phyloP scores from a whole-genome alignment of 2,113 vertebrate genomes.

The Ciconia maguari region DNA sequence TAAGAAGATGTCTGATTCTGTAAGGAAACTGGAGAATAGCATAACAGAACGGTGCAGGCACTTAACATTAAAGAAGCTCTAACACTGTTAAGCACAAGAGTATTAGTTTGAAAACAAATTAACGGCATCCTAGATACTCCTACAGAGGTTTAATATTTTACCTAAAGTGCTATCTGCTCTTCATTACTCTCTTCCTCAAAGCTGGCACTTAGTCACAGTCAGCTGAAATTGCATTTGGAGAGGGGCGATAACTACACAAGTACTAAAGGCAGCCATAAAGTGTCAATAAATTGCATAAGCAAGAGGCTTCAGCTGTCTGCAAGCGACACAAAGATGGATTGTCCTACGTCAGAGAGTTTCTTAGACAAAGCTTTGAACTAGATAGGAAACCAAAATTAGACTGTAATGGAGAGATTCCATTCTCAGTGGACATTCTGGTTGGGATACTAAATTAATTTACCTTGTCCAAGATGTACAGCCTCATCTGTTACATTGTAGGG shows the following conservation, averaged over 20 bases:
- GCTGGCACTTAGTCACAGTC: slow-evolving; percentile 72
- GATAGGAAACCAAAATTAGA: slow-evolving; percentile 76
- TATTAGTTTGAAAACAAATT: slow-evolving; percentile 67
- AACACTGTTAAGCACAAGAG: slow-evolving; percentile 37
- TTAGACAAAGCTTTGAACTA: slow-evolving; percentile 75
- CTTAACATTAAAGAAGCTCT: slow-evolving; percentile 51
- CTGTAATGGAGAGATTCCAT: slow-evolving; percentile 74
- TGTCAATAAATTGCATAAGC: slow-evolving; percentile 78
- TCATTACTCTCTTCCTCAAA: slow-evolving; percentile 62
- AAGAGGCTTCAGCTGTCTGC: slow-evolving; percentile 70
- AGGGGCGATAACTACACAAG: slow-evolving; percentile 74
- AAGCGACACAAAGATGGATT: slow-evolving; percentile 79
- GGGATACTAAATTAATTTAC: slow-evolving; percentile 77
- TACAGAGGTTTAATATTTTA: slow-evolving; percentile 56
- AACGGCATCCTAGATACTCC: slow-evolving; percentile 50
- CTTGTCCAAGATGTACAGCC: slow-evolving; percentile 60
- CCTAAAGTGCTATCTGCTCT: slow-evolving; percentile 49
- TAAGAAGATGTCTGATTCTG: slow-evolving; percentile 47
- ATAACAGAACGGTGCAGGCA: slow-evolving; percentile 9
- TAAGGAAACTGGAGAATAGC: slow-evolving; percentile 30
- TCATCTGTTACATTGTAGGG: slow-evolving; percentile 71
- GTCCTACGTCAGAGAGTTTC: slow-evolving; percentile 67
- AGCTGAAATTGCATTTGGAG: slow-evolving; percentile 77
- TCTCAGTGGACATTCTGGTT: slow-evolving; percentile 64
- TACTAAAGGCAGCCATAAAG: slow-evolving; percentile 74